These are phyloP conservation scores for Drosophila sturtevanti DNA, from an alignment of 1,140 invertebrate species.

Conservation along the genomic window DNA sequence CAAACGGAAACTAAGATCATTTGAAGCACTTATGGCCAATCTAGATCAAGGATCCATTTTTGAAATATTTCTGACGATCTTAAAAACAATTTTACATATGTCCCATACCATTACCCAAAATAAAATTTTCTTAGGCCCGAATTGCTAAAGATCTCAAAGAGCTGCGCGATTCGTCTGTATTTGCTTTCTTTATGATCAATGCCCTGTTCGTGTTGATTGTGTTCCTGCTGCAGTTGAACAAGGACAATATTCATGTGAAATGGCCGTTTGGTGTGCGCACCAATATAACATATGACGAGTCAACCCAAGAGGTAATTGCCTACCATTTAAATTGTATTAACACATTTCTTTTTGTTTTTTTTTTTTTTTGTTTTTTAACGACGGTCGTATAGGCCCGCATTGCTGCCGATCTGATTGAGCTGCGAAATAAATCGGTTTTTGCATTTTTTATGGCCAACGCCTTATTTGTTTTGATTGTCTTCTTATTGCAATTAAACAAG, in stretches of 20 bases:
- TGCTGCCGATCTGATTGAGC: constrained; percentile 93
- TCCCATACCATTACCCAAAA: neutral
- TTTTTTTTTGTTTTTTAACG: constrained; percentile 52
- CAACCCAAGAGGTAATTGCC: constrained; percentile 91
- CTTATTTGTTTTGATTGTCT: constrained; percentile 98
- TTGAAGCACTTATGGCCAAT: too few relatives aligned
- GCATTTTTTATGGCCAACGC: constrained; percentile 99
- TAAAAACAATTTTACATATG: neutral
- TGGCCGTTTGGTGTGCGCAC: constrained; percentile 97
- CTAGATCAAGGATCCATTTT: neutral
- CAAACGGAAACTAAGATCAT: too few relatives aligned
- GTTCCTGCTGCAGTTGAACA: constrained; percentile 97
- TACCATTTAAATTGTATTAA: constrained; percentile 67
- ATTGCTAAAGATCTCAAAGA: constrained; percentile 95
- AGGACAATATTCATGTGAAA: constrained; percentile 95
- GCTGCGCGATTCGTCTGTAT: constrained; percentile 95
- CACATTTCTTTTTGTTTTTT: constrained; percentile 58
- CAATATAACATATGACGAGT: constrained; percentile 95
- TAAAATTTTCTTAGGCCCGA: constrained; percentile 87
- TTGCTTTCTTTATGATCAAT: constrained; percentile 99
- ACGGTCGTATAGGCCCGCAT: constrained; percentile 89
- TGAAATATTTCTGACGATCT: neutral
- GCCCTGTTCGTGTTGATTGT: constrained; percentile 99
- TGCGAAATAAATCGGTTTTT: constrained; percentile 98
- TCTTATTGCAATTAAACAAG: constrained; percentile 99